These are phyloP conservation scores for Drosophila leontia DNA, from an alignment of 1,140 invertebrate genomes.

Conservation along the genomic window DNA sequence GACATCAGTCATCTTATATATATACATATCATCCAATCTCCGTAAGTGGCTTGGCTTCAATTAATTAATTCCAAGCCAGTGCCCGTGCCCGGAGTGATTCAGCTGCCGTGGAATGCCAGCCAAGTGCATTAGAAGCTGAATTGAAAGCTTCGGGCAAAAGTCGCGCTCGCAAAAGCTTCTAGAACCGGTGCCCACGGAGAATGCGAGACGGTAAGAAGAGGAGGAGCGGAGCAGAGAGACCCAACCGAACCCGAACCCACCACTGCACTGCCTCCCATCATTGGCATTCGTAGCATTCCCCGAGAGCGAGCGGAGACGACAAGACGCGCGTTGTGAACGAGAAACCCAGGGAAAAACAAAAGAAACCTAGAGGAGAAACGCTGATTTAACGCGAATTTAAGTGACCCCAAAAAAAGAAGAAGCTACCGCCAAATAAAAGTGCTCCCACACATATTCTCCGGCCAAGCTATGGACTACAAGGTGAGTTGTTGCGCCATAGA, in stretches of 20 bases:
- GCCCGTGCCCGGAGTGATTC: slow-evolving; percentile 26
- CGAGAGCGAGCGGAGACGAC: slow-evolving; percentile 30
- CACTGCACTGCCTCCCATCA: slow-evolving; percentile 18
- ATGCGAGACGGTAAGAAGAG: background rate
- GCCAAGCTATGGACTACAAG: slow-evolving; percentile 60
- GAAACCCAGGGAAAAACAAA: background rate
- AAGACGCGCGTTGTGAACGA: slow-evolving; percentile 15
- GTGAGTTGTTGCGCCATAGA: slow-evolving; percentile 40
- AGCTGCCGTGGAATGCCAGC: slow-evolving; percentile 31
- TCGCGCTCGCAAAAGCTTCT: slow-evolving; percentile 47
- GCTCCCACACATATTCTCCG: background rate
- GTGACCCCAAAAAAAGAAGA: slow-evolving; percentile 6
- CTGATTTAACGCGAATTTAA: slow-evolving; percentile 1
- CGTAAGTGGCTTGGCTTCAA: slow-evolving; percentile 7
- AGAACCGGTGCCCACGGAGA: slow-evolving; percentile 32
- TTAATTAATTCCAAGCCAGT: slow-evolving; percentile 37
- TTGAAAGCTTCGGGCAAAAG: slow-evolving; percentile 57
- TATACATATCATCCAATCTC: background rate
- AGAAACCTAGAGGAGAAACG: slow-evolving; percentile 1
- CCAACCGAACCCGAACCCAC: background rate
- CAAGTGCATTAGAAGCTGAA: slow-evolving; percentile 48
- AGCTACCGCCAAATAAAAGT: background rate
- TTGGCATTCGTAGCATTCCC: slow-evolving; percentile 20
- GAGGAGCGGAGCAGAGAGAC: background rate
- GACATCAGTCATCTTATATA: background rate